A percentile compares a stretch with the other conserved stretches of the same genome.
Evolutionary conservation across 2,888 invertebrate species (phyloP).

Genomic region (Pyrgus malvae): DNA sequence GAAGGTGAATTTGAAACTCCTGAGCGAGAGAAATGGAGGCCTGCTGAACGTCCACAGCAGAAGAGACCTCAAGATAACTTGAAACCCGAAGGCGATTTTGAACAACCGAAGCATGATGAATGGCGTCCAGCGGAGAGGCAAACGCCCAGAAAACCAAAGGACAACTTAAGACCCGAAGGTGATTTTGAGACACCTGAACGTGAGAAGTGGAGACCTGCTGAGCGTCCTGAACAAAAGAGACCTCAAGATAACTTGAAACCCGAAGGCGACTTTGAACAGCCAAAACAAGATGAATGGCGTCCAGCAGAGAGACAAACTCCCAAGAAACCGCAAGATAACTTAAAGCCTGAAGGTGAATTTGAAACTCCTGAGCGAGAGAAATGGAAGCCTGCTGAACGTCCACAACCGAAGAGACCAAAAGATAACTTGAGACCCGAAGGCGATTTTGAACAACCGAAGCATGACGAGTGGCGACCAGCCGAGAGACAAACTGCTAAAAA

Average conservation of each 20-base stretch:
- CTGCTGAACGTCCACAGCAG: constrained; percentile 49
- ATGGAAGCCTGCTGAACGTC: constrained; percentile 59
- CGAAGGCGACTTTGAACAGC: not conserved
- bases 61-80: constrained; percentile 63
- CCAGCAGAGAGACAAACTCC: constrained; percentile 52
- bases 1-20: constrained; percentile 76
- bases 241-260: constrained; percentile 73
- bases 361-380: constrained; percentile 55
- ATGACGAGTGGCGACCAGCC: not conserved
- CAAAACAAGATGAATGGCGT: not conserved
- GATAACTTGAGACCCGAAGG: constrained; percentile 67
- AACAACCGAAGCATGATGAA: constrained; percentile 46
- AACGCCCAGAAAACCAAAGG: constrained; percentile 68
- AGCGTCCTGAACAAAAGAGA: constrained; percentile 57
- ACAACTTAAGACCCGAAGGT: constrained; percentile 79
- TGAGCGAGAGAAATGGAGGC: constrained; percentile 61
- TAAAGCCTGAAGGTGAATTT: constrained; percentile 78
- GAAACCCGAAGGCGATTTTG: constrained; percentile 75
- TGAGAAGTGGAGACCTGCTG: constrained; percentile 64
- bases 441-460: not conserved
- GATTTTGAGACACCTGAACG: constrained; percentile 66
- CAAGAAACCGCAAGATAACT: constrained; percentile 65
- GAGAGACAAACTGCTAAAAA: constrained; percentile 50
- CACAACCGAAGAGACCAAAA: constrained; percentile 54
- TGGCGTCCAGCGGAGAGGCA: constrained; percentile 64